Base-by-base conservation (phyloP, 2,888 invertebrate species). In the Leptopilina myrica region DNA sequence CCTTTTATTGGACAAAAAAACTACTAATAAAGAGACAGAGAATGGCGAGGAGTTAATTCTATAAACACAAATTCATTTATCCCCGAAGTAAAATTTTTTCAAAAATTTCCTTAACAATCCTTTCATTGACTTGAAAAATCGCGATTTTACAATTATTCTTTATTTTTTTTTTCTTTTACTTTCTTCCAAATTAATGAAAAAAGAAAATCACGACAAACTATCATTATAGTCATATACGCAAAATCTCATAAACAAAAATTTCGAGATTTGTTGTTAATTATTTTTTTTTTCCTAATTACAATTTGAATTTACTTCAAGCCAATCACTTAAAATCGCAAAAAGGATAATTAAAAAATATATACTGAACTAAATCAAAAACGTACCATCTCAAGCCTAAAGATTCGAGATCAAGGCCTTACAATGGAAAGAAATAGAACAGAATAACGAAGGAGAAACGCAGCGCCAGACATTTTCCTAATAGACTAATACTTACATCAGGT, bases 401-500 rank as follows among this genome's bases (percentile, higher is more conserved):
- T 46, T 49, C 67, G 67, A 67, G 67, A 67, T 69, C 69, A 46
- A 69, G 53, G 49, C 69, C 26, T 69, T 53, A 69, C 49, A 46
- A 69, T 20, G 49, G 49, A 69, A 56, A 73, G 56, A 73, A 46
- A 73, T 73, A 73, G 14, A 73, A 73, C 53, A 56, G 56, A 53
- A 56, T 56, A 56, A 73, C 56, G 33, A 56, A 73, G 64, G 40
- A 64, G 56, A 56, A 73, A 73, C 73, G 73, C 73, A 73, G 73
- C 73, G 73, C 73, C 73, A 73, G 73, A 73, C n/a, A 53, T 73
- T 73, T 73, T 69, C 73, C 73, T 73, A 73, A 49, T 69, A 69
- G 73, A 73, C 73, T 73, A 73, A 73, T 73, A 73, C 73, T 73
- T 73, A 73, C 73, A 73, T 73, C 73, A 73, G 73, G 73, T 73